Evolutionary conservation across 2,797 vertebrate species (phyloP).

Genomic region (Cetoscarus ocellatus): DNA sequence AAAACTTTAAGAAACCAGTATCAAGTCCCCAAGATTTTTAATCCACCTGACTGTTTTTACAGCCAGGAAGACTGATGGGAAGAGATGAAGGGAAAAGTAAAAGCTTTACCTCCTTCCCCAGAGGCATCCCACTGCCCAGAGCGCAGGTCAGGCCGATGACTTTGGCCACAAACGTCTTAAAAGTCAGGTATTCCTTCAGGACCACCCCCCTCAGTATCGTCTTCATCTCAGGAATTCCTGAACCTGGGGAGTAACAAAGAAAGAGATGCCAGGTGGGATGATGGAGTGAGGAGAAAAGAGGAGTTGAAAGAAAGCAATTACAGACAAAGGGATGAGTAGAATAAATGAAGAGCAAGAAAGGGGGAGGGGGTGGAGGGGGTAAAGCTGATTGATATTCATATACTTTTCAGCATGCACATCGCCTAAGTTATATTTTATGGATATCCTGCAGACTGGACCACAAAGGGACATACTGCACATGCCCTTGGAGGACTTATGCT

Average conservation of each 20-base stretch:
- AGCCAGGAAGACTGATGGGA: slow-evolving; percentile 5
- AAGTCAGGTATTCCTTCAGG: slow-evolving; percentile 97
- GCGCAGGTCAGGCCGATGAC: slow-evolving; percentile 97
- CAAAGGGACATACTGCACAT: slow-evolving; percentile 12
- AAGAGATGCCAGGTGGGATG: slow-evolving; percentile 35
- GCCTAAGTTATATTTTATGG: slow-evolving; percentile 47
- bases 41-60: slow-evolving; percentile 8
- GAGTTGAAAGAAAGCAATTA: slow-evolving; percentile 61
- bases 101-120: slow-evolving; percentile 93
- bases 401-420: slow-evolving; percentile 61
- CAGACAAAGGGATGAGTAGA: slow-evolving; percentile 46
- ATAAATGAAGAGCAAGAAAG: slow-evolving; percentile 47
- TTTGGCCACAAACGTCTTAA: slow-evolving; percentile 98
- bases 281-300: slow-evolving; percentile 49
- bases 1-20: too few species aligned
- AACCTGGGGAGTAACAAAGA: slow-evolving; percentile 83
- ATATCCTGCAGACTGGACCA: slow-evolving; percentile 51
- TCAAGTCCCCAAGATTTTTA: too few species aligned
- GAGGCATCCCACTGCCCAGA: slow-evolving; percentile 96
- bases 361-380: not conserved
- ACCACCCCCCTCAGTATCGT: slow-evolving; percentile 96
- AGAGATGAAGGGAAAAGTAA: slow-evolving; percentile 20
- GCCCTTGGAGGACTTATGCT: slow-evolving; percentile 55
- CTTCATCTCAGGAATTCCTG: slow-evolving; percentile 99
- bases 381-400: slow-evolving; percentile 71